These are phyloP conservation scores for Chamaea fasciata DNA, from an alignment of 2,113 vertebrate species.

Conservation along the genomic window DNA sequence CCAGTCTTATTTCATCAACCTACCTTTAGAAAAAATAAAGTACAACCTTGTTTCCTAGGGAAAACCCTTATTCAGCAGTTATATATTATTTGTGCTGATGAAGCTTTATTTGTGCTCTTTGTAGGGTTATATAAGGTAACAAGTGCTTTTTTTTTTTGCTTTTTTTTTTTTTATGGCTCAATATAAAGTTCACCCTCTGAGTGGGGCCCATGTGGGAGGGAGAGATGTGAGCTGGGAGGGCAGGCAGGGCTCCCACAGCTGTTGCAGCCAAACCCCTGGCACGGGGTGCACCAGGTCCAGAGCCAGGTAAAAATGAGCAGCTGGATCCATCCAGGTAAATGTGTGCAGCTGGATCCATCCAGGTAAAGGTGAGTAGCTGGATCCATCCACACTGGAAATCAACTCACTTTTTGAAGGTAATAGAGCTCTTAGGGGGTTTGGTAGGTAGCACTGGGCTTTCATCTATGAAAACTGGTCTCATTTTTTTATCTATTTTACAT, in stretches of 20 bases:
- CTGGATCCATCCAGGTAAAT: neutral
- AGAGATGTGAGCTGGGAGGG: neutral
- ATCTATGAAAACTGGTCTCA: rapidly evolving
- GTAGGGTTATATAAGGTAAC: neutral
- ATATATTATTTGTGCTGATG: neutral
- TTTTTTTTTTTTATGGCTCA: neutral
- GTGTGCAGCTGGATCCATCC: neutral
- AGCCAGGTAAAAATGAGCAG: neutral
- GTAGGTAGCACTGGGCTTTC: neutral
- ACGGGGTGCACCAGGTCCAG: neutral
- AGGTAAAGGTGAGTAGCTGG: neutral
- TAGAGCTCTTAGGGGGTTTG: neutral
- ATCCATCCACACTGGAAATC: neutral
- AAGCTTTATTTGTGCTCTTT: neutral
- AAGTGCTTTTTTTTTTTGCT: neutral
- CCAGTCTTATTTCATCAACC: neutral
- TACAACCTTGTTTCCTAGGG: neutral
- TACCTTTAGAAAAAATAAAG: conserved; percentile 10
- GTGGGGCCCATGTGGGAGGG: neutral
- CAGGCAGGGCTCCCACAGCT: neutral
- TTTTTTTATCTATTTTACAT: neutral
- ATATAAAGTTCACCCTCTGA: neutral
- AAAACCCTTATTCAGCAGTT: neutral
- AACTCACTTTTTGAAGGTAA: neutral
- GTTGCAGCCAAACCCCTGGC: neutral